Percentiles rank a stretch among this genome's conserved stretches.
Conservation (phyloP, 2,797 vertebrate genomes). For the Macropodus opercularis region DNA sequence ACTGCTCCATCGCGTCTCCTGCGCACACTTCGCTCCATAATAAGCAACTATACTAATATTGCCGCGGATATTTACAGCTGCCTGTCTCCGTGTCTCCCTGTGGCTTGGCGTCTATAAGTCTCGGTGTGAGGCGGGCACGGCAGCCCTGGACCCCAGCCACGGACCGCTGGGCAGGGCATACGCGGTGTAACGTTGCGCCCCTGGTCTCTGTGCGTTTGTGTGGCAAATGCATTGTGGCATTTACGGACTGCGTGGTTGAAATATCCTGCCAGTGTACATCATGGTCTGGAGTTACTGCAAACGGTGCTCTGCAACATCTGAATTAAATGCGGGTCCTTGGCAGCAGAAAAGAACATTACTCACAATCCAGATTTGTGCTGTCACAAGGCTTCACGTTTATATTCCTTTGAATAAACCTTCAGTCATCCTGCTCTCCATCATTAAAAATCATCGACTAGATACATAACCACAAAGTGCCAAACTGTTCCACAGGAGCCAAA, state of each 20-base stretch:
- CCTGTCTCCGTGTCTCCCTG: conserved; percentile 37
- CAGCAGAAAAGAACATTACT: conserved; percentile 8
- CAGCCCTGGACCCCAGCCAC: conserved; percentile 68
- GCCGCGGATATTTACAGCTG: conserved; percentile 58
- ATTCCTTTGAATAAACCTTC: conserved; percentile 13
- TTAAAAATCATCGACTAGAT: neutral
- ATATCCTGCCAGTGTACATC: conserved; percentile 37
- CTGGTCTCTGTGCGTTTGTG: conserved; percentile 40
- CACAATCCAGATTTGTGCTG: conserved; percentile 5
- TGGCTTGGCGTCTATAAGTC: conserved; percentile 79
- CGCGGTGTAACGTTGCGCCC: conserved; percentile 61
- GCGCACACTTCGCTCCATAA: conserved; percentile 27
- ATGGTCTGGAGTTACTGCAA: conserved; percentile 24
- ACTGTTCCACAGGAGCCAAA: neutral
- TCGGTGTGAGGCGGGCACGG: conserved; percentile 60
- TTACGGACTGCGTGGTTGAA: conserved; percentile 26
- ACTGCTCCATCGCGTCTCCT: conserved; percentile 12
- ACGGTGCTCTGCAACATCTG: neutral
- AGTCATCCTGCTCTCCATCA: conserved; percentile 7
- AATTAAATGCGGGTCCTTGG: conserved; percentile 26
- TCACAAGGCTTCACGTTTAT: neutral
- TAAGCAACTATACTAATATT: conserved; percentile 49
- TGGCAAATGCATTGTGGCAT: conserved; percentile 37
- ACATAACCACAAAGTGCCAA: neutral
- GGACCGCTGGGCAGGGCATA: conserved; percentile 40